A percentile compares a stretch with the other conserved stretches of the same genome.
phyloP scores from a whole-genome alignment of 2,797 vertebrate species.

The Anabacerthia variegaticeps region DNA sequence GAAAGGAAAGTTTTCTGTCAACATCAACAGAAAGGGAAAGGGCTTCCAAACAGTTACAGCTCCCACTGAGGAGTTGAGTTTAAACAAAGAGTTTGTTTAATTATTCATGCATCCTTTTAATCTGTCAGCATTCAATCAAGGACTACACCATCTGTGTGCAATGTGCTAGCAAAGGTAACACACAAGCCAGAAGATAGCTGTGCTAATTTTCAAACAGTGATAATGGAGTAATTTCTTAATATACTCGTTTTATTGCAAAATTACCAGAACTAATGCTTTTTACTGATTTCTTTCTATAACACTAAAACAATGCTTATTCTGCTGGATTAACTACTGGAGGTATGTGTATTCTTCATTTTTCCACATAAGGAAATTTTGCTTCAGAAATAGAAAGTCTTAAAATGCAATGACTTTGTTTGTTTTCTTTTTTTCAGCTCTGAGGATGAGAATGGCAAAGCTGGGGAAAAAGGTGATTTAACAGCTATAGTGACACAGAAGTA shows the following conservation, averaged over 20 bases:
- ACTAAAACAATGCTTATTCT: conserved; percentile 73
- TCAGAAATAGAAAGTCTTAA: not conserved
- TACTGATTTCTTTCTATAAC: conserved; percentile 71
- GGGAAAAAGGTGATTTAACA: conserved; percentile 82
- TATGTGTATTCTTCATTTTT: conserved; percentile 69
- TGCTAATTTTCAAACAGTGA: not conserved
- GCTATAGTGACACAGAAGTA: not conserved
- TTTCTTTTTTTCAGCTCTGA: conserved; percentile 79
- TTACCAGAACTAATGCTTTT: conserved; percentile 70
- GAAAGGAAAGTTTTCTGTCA: not conserved
- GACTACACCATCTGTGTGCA: not conserved
- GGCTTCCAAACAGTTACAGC: not conserved
- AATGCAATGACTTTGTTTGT: conserved; percentile 32
- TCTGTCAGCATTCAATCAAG: not conserved
- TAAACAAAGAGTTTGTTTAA: conserved; percentile 20
- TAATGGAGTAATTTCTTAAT: conserved; percentile 24
- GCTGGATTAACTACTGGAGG: conserved; percentile 70
- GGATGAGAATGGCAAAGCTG: conserved; percentile 85
- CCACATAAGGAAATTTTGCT: conserved; percentile 43
- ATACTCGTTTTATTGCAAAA: conserved; percentile 12
- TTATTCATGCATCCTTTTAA: conserved; percentile 7
- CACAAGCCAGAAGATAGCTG: not conserved
- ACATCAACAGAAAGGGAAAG: not conserved
- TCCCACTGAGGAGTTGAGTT: not conserved
- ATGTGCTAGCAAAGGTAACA: not conserved